Evolutionary conservation across 1,140 invertebrate genomes (phyloP), one percentile per base, ranked within the genome.

Genomic region (Zophobas atratus): DNA sequence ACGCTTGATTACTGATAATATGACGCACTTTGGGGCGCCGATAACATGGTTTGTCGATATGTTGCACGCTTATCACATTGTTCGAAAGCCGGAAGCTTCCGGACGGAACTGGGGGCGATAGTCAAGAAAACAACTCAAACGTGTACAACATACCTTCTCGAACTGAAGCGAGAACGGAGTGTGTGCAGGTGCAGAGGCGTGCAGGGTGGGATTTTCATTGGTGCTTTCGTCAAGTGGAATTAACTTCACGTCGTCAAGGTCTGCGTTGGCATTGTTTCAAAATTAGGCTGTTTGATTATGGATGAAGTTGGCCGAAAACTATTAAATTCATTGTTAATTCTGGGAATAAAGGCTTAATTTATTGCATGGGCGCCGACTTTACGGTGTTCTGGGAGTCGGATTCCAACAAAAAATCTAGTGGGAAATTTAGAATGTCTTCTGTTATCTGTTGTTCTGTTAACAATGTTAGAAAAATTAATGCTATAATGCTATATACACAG

Each of bases 211-310:
- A n/a, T 56, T 60, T 39, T 60, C 43, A 8, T 46, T 46, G 3
- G 3, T 46, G 49, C 49, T 51, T 51, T 20, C 6, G 3, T 5
- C 2, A 20, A 20, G 20, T 51, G 20, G 6, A 51, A 51, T 51
- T 51, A 51, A 48, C 60, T 67, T 67, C 39, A 67, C 60, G 60
- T 67, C 60, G 32, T 43, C 60, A 67, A 67, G 60, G 60, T 67
- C 60, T 20, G 20, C 20, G 20, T 20, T 20, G 20, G 20, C 20
- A 20, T 20, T 20, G 20, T 20, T 20, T 20, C 20, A 20, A 20
- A 20, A 20, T 20, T 20, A 20, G 20, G 20, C 20, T 20, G 43
- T 46, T 46, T 4, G 43, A 46, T 46, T 46, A 20, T 20, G 20
- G 20, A 20, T 20, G 20, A 20, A 20, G 20, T 20, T 20, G 20